Percentiles rank a stretch among this genome's conserved stretches.
Conservation (phyloP, 2,797 vertebrate genomes). For the Molossus alvarezi region DNA sequence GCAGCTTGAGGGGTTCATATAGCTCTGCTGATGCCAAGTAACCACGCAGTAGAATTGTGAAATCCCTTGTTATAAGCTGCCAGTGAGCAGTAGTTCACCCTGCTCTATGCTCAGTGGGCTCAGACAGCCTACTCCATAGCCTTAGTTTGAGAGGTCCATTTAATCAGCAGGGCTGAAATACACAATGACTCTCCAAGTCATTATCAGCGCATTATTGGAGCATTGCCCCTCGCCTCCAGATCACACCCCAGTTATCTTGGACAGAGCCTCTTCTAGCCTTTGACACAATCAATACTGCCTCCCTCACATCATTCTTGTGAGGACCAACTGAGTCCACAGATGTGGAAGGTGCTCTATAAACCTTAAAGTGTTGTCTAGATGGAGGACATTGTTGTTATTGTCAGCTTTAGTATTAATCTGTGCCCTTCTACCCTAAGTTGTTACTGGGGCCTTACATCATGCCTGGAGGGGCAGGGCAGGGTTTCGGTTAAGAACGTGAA, state of each 20-base stretch:
- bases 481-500: constrained; percentile 3
- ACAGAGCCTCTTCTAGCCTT: constrained; percentile 9
- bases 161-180: not conserved
- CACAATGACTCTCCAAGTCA: not conserved
- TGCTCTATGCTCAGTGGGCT: not conserved
- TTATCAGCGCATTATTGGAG: not conserved
- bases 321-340: not conserved
- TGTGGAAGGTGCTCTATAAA: constrained; percentile 10
- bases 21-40: constrained; percentile 36
- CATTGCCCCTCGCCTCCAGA: not conserved
- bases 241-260: not conserved
- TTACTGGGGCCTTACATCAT: not conserved
- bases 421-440: not conserved
- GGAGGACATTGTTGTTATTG: not conserved
- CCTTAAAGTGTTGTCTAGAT: not conserved
- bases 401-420: not conserved
- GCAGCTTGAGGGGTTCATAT: not conserved
- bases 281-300: not conserved
- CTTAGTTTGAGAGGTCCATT: not conserved
- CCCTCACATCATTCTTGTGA: not conserved
- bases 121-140: not conserved
- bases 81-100: not conserved
- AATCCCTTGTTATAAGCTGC: constrained; percentile 16
- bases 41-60: not conserved
- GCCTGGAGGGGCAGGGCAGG: not conserved